Conservation (phyloP, 2,888 invertebrate genomes). For the Thera obeliscata region DNA sequence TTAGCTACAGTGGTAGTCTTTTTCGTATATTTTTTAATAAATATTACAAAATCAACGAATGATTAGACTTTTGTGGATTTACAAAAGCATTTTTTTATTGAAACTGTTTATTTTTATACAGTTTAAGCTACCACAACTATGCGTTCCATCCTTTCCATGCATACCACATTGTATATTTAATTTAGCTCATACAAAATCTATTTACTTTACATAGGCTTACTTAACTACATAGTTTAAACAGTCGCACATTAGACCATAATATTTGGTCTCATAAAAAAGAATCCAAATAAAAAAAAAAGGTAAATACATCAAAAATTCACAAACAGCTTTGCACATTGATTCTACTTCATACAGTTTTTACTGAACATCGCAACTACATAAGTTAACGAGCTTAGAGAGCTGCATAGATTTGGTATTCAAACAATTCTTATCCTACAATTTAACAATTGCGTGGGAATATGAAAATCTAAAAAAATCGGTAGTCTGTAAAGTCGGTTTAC, state of each 20-base stretch:
- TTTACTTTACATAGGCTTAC: slow-evolving; percentile 60
- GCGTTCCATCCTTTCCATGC: slow-evolving; percentile 51
- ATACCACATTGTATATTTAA: slow-evolving; percentile 69
- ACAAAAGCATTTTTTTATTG: no score
- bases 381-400: no score
- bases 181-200: slow-evolving; percentile 82
- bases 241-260: slow-evolving; percentile 59
- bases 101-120: slow-evolving; percentile 2
- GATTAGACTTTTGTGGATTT: no score
- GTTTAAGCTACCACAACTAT: slow-evolving; percentile 34
- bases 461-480: no score
- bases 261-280: slow-evolving; percentile 50
- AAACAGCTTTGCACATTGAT: slow-evolving; percentile 53
- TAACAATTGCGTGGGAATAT: no score
- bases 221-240: slow-evolving; percentile 64
- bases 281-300: slow-evolving; percentile 53
- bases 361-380: slow-evolving; percentile 1
- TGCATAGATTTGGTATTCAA: no score
- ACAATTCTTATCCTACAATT: no score
- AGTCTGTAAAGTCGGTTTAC: no score
- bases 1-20: slow-evolving; percentile 27
- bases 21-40: slow-evolving; percentile 8
- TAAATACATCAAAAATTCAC: slow-evolving; percentile 70
- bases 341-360: slow-evolving; percentile 20
- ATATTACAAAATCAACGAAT: not conserved